These are phyloP conservation scores for Dipodomys spectabilis DNA, from an alignment of 2,113 vertebrate species.

Conservation along the genomic window DNA sequence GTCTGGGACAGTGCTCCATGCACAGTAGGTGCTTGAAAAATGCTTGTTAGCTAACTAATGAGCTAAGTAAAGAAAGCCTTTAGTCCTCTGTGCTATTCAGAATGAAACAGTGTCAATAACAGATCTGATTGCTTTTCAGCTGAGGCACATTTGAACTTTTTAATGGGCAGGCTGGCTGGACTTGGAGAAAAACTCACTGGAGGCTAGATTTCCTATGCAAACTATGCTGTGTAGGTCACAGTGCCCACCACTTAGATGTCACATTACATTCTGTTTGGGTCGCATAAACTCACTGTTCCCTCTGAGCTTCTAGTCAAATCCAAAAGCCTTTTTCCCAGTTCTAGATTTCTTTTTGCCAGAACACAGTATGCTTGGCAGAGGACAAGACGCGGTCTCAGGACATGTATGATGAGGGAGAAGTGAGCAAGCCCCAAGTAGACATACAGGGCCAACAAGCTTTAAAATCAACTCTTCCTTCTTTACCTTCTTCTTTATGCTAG, in stretches of 20 bases:
- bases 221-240: conserved; percentile 14
- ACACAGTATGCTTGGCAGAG: conserved; percentile 35
- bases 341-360: conserved; percentile 43
- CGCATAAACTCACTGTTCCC: background rate
- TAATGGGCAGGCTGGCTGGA: conserved; percentile 59
- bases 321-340: conserved; percentile 56
- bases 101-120: conserved; percentile 81
- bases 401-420: background rate
- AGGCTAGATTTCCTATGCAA: conserved; percentile 43
- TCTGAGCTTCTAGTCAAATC: conserved; percentile 43
- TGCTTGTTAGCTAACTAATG: conserved; percentile 82
- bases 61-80: conserved; percentile 79
- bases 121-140: conserved; percentile 78
- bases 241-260: conserved; percentile 31
- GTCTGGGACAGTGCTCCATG: conserved; percentile 74
- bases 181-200: conserved; percentile 10
- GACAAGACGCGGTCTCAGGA: conserved; percentile 31
- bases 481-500: background rate
- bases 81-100: conserved; percentile 70
- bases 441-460: conserved; percentile 17
- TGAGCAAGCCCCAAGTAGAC: conserved; percentile 1
- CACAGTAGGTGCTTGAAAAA: conserved; percentile 79
- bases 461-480: conserved; percentile 62
- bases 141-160: conserved; percentile 68
- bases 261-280: background rate